A percentile compares a stretch with the other conserved stretches of the same genome.
phyloP scores from a whole-genome alignment of 2,797 vertebrate species.

The Channa striata region DNA sequence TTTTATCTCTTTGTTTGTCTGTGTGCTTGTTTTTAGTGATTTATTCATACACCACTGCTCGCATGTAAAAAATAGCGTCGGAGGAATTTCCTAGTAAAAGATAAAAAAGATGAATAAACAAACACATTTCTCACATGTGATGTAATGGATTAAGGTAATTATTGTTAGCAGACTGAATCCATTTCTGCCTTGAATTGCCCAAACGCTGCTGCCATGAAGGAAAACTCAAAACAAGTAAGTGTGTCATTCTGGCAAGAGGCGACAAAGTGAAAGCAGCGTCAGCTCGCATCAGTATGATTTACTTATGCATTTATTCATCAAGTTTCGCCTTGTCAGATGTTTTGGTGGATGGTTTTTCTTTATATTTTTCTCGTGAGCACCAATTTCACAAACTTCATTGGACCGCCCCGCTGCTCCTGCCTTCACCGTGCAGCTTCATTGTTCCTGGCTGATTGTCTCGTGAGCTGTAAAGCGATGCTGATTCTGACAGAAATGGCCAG shows the following conservation, averaged over 20 bases:
- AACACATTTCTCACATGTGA: slow-evolving; percentile 38
- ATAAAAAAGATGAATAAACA: slow-evolving; percentile 37
- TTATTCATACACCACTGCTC: slow-evolving; percentile 54
- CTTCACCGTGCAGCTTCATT: slow-evolving; percentile 6
- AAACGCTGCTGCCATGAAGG: not conserved
- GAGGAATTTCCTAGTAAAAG: slow-evolving; percentile 17
- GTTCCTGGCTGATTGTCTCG: slow-evolving; percentile 34
- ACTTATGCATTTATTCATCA: not conserved
- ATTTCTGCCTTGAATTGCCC: not conserved
- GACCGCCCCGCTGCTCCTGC: slow-evolving; percentile 13
- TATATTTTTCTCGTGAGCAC: not conserved
- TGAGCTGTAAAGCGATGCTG: slow-evolving; percentile 13
- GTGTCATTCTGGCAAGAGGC: not conserved
- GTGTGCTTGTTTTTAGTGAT: slow-evolving; percentile 43
- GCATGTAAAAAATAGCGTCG: slow-evolving; percentile 33
- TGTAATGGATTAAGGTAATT: too few relatives aligned
- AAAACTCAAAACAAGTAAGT: not conserved
- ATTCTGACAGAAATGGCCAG: slow-evolving; percentile 37
- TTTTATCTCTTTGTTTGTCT: slow-evolving; percentile 37
- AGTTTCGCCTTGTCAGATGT: not conserved
- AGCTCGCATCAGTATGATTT: too few relatives aligned
- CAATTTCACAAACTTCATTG: slow-evolving; percentile 5
- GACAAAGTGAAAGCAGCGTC: not conserved
- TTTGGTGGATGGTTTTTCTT: not conserved
- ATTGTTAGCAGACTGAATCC: too few relatives aligned